Conservation (phyloP, 2,888 invertebrate genomes). For the Netelia virgata region DNA sequence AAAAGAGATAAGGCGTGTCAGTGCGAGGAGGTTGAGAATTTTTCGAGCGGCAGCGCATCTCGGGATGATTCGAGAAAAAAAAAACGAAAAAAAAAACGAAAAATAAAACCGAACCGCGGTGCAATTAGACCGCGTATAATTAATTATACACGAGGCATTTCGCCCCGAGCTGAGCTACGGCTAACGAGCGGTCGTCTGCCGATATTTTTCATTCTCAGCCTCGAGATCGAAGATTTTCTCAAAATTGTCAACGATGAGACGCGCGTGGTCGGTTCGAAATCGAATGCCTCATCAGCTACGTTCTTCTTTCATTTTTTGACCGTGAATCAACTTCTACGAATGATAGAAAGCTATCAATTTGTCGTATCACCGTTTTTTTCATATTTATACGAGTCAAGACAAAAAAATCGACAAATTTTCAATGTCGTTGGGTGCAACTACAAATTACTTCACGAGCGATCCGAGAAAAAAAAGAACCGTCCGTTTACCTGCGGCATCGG, state of each 20-base stretch:
- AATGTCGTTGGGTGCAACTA: neutral
- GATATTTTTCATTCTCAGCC: too few relatives aligned
- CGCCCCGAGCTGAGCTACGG: too few relatives aligned
- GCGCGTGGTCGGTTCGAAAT: too few relatives aligned
- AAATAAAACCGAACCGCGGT: neutral
- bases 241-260: too few relatives aligned
- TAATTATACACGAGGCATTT: too few relatives aligned
- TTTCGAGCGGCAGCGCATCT: neutral
- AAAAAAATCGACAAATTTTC: neutral
- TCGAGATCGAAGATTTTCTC: neutral
- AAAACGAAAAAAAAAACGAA: neutral
- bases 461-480: slow-evolving; percentile 5
- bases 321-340: neutral
- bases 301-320: neutral
- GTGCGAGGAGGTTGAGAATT: slow-evolving; percentile 61
- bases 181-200: too few relatives aligned
- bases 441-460: neutral
- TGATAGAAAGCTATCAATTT: neutral
- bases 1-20: slow-evolving; percentile 73
- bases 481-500: slow-evolving; percentile 39
- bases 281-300: neutral
- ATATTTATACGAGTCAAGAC: neutral
- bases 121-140: neutral
- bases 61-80: neutral
- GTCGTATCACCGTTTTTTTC: too few relatives aligned